These are phyloP conservation scores for Agrilus biguttatus DNA, from an alignment of 2,888 invertebrate genomes.

Conservation along the genomic window DNA sequence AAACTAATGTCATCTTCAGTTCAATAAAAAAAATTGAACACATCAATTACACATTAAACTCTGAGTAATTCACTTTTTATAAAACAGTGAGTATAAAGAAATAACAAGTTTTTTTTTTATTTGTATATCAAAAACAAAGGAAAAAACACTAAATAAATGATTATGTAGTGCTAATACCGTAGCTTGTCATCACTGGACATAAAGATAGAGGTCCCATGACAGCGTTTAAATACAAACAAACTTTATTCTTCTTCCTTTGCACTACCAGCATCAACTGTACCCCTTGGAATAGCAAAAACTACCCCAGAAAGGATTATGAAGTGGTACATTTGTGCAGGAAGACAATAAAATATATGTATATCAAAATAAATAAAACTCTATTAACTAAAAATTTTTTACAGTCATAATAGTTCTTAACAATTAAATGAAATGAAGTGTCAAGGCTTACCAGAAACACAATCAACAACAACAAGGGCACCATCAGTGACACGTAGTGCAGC, in stretches of 20 bases:
- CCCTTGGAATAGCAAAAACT: conserved; percentile 8
- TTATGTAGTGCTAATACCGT: conserved; percentile 37
- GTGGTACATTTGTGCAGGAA: conserved; percentile 17
- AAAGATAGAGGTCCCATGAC: conserved; percentile 66
- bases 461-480: conserved; percentile 98
- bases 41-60: no score
- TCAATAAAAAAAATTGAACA: background rate
- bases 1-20: no score
- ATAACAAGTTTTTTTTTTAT: no score
- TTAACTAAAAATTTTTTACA: conserved; percentile 7
- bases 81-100: no score
- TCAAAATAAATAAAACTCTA: background rate
- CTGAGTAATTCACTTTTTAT: no score
- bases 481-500: conserved; percentile 99
- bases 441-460: conserved; percentile 90
- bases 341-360: background rate
- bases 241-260: conserved; percentile 50
- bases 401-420: background rate
- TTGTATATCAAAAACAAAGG: no score
- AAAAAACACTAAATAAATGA: no score
- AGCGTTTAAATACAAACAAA: conserved; percentile 46
- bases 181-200: conserved; percentile 57
- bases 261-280: conserved; percentile 43
- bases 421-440: conserved; percentile 2
- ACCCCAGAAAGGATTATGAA: conserved; percentile 12